phyloP scores from a whole-genome alignment of 2,888 invertebrate genomes.

The Epirrhoe tristata region DNA sequence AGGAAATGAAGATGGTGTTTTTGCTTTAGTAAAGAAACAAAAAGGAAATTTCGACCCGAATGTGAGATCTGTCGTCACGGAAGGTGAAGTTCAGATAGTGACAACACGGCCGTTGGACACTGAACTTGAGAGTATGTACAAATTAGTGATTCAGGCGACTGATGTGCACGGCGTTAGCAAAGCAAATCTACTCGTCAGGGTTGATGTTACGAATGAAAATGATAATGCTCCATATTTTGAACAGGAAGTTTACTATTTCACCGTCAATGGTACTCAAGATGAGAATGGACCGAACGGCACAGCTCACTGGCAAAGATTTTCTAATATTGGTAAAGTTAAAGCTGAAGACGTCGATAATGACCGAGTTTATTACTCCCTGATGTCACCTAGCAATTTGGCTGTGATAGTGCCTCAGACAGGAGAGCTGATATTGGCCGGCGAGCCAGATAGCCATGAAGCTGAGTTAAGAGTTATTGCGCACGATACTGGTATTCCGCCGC shows the following conservation, averaged over 20 bases:
- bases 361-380: conserved; percentile 93
- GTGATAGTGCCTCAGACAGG: conserved; percentile 97
- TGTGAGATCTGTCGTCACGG: conserved; percentile 82
- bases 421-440: conserved; percentile 92
- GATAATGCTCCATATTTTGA: conserved; percentile 96
- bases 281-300: conserved; percentile 86
- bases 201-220: conserved; percentile 94
- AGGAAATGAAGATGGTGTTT: conserved; percentile 90
- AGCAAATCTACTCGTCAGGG: conserved; percentile 90
- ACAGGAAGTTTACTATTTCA: conserved; percentile 91
- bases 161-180: conserved; percentile 93
- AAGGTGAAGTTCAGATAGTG: conserved; percentile 90
- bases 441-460: conserved; percentile 88
- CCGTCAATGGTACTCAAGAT: conserved; percentile 87
- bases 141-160: conserved; percentile 91
- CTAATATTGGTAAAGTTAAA: conserved; percentile 93
- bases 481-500: conserved; percentile 91
- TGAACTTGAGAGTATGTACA: conserved; percentile 89
- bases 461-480: conserved; percentile 93
- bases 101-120: conserved; percentile 91
- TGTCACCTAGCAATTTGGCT: conserved; percentile 92
- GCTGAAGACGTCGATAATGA: conserved; percentile 97
- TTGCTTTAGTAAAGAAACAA: conserved; percentile 88
- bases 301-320: conserved; percentile 91
- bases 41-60: conserved; percentile 74